Percentiles rank a stretch among this genome's conserved stretches.
phyloP scores from a whole-genome alignment of 92 coral and sea anemone species.

The Epizoanthus ramosus region DNA sequence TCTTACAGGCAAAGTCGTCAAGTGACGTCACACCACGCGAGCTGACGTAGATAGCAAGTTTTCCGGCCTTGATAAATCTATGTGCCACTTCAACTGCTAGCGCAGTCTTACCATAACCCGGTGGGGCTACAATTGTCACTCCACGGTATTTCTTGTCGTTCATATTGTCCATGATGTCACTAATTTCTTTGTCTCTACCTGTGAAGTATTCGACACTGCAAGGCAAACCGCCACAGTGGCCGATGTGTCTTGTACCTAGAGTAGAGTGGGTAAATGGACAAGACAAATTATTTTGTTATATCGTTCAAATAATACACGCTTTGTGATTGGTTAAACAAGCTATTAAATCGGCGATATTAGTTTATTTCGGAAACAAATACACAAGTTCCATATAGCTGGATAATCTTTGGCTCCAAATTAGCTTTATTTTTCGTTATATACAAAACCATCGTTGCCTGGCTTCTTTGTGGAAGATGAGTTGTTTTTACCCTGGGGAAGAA shows the following conservation, averaged over 20 bases:
- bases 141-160: conserved; percentile 4
- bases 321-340: no score
- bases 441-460: no score
- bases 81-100: conserved; percentile 46
- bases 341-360: no score
- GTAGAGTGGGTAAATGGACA: no score
- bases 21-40: conserved; percentile 35
- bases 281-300: no score
- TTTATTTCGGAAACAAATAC: no score
- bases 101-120: conserved; percentile 54
- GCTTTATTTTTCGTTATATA: no score
- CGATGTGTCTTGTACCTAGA: neutral
- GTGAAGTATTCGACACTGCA: conserved; percentile 3
- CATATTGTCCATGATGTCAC: neutral
- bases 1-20: conserved; percentile 46
- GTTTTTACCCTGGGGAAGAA: no score
- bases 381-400: no score
- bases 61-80: conserved; percentile 17
- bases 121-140: conserved; percentile 12
- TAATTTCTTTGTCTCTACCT: conserved; percentile 1
- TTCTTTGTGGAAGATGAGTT: no score
- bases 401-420: no score
- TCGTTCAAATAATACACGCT: no score
- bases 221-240: conserved; percentile 6
- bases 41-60: conserved; percentile 39